Percentiles rank a stretch among this genome's conserved stretches.
phyloP scores from a whole-genome alignment of 2,888 invertebrate genomes.

The Coelogynopora nodosa region DNA sequence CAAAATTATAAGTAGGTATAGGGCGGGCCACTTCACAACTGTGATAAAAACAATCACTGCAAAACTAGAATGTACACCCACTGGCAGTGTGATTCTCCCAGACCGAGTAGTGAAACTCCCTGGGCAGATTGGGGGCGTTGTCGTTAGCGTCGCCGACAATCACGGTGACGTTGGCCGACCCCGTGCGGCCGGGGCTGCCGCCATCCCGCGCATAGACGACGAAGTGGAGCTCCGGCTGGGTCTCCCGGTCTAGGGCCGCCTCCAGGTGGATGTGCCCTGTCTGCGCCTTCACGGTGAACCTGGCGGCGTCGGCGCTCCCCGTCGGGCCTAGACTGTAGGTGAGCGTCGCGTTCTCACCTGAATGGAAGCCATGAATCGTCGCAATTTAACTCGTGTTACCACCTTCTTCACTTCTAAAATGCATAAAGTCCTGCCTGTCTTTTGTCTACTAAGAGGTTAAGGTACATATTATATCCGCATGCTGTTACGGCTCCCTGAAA shows the following conservation, averaged over 20 bases:
- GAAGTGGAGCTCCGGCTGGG: background rate
- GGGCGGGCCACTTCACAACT: too few species aligned
- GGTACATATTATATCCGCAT: too few species aligned
- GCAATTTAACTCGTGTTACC: too few species aligned
- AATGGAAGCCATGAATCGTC: too few species aligned
- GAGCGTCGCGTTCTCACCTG: too few species aligned
- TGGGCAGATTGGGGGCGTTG: conserved; percentile 3
- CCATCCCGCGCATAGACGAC: background rate
- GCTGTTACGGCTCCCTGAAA: too few species aligned
- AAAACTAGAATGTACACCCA: background rate
- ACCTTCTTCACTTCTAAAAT: too few species aligned
- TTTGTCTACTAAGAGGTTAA: too few species aligned
- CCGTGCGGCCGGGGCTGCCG: background rate
- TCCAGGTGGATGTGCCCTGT: background rate
- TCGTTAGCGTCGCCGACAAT: conserved; percentile 10
- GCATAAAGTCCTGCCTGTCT: too few species aligned
- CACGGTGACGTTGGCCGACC: background rate
- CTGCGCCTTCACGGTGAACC: background rate
- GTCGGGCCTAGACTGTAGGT: too few species aligned
- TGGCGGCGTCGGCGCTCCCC: background rate
- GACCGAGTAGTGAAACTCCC: background rate
- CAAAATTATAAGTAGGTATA: too few species aligned
- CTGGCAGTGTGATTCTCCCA: background rate
- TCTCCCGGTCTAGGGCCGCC: background rate
- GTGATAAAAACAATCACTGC: background rate